Base-by-base conservation (phyloP, 1,140 invertebrate genomes). In the Cyrtorhinus lividipennis region DNA sequence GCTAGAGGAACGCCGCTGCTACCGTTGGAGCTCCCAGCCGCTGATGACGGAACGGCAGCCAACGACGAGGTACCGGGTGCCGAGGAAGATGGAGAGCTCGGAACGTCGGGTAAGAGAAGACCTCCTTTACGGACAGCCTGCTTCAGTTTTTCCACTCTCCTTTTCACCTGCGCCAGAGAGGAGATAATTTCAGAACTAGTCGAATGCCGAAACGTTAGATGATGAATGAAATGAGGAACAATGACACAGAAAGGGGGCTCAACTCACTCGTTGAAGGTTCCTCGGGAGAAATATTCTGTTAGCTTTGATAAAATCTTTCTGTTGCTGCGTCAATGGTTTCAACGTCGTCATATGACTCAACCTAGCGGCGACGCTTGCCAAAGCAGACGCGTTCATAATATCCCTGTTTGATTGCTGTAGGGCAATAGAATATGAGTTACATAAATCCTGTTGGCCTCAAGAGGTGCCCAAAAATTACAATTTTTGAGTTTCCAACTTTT, bases 261-360 rank as follows among this genome's bases (percentile, higher is more conserved):
- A n/a, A n/a, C 76, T 75, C 3, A 94, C 85, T 75, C 89, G 90
- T 67, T 93, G 87, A 24, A 94, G 80, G 76, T 95, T 96, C 64
- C 92, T 79, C 23, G 95, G 77, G 44, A 96, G 74, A 74, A 96
- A 96, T 63, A 90, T 89, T 59, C 86, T 83, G 69, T 90, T 84
- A 63, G 87, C 82, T 53, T 86, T 80, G 0, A 88, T 84, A 68
- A 90, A 81, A 62, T 77, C 79, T 63, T 84, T 82, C 69, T 95
- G 90, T 64, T 86, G 85, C 48, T 86, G 82, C 0, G 90, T 90
- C 68, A 95, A 24, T 8, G 67, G 67, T 44, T 64, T 65, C n/a
- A 66, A 25, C 12, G 65, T 62, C 10, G 61, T 24, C 18, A 67
- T 38, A 53, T 65, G 63, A 56, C 58, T 66, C 15, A 66, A 46